Evolutionary conservation across 2,113 vertebrate genomes (phyloP), one percentile per base, ranked within the genome.

Genomic region (Strix aluco): DNA sequence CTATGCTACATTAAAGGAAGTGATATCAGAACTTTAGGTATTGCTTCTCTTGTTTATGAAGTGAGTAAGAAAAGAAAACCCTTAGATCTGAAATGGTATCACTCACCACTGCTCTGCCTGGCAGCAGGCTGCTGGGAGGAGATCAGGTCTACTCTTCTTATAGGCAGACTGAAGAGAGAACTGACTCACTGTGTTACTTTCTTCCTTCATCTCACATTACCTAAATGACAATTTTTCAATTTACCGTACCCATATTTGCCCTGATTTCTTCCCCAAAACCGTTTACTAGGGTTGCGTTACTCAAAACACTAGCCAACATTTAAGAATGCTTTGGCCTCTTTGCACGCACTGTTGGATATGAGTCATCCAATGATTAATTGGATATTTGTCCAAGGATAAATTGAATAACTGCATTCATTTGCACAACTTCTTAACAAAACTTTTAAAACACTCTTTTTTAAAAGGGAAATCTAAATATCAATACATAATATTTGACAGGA

Each of bases 91-190:
- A 58, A 62, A 16, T 19, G 19, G 7, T 21, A 5, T 66, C 19
- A 5, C 18, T 79, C 25, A 27, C 17, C 6, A 6, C 32, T 71
- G 29, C 55, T 34, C 34, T 87, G 51, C 46, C 32, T 52, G 69
- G n/a, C 16, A 58, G 81, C 30, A 42, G 58, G 15, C 51, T 71
- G 29, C 52, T 7, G 10, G n/a, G 40, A 78, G 11, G 44, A 62
- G 12, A 5, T 2, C 2, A 3, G 32, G 14, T 36, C 4, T 34
- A 2, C 1, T 1, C 10, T 42, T 1, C 10, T 42, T 38, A 23
- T 3, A 19, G 69, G 52, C 21, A 67, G 52, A 10, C 29, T 40
- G 38, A 18, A 71, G 52, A 84, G 47, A 49, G 22, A 0, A 0
- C 55, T 51, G 19, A 22, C 29, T 51, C 34, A 77, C 13, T 40